Percentiles rank a stretch among this genome's conserved stretches.
Conservation (phyloP, 2,113 vertebrate species). For the Regulus satrapa region DNA sequence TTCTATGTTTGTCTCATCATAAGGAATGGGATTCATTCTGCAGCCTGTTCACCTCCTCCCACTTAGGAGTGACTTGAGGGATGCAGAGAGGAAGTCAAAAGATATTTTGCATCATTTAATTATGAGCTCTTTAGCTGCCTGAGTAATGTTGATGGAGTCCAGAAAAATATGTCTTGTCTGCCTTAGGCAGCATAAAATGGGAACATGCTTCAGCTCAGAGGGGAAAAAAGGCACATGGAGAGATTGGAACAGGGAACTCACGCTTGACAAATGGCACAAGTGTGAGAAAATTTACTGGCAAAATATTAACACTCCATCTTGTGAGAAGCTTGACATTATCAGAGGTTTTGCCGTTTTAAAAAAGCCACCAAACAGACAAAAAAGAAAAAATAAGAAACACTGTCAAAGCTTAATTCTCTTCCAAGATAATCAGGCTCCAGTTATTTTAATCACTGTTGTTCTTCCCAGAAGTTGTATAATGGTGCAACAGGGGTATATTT, state of each 20-base stretch:
- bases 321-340: background rate
- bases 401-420: background rate
- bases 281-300: background rate
- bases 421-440: background rate
- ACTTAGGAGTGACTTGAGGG: background rate
- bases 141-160: background rate
- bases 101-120: conserved; percentile 12
- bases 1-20: background rate
- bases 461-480: background rate
- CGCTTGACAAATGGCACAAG: background rate
- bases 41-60: background rate
- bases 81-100: background rate
- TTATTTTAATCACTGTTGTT: background rate
- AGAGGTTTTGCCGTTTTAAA: background rate
- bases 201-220: background rate
- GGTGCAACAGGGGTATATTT: background rate
- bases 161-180: conserved; percentile 5
- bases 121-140: background rate
- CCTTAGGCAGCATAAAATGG: background rate
- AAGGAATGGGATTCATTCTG: background rate
- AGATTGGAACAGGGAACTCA: background rate
- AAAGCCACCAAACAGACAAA: background rate
- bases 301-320: background rate
- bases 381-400: background rate
- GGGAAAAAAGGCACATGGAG: background rate